Conservation (phyloP, 2,113 vertebrate genomes). For the Glareola pratincola region DNA sequence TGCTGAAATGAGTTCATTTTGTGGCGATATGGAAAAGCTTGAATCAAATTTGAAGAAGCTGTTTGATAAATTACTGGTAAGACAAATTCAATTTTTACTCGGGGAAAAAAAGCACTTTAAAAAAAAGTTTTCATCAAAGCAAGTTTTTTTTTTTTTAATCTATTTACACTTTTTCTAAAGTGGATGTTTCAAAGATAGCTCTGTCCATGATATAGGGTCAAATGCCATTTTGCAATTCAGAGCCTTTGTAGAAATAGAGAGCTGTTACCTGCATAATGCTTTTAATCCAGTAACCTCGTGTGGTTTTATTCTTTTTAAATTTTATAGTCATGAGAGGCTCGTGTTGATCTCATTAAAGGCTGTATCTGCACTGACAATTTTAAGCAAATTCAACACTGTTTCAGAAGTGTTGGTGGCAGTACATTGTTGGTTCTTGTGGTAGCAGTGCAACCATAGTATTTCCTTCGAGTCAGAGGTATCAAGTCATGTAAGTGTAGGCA, state of each 20-base stretch:
- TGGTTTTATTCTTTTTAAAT: not conserved
- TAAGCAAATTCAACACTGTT: not conserved
- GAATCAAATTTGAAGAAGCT: conserved; percentile 95
- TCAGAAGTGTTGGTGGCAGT: not conserved
- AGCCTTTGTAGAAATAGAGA: not conserved
- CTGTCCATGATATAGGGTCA: not conserved
- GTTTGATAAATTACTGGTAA: conserved; percentile 96
- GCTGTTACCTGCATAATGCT: not conserved
- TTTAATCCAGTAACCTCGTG: not conserved
- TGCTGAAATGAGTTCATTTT: conserved; percentile 98
- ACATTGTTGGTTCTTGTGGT: not conserved
- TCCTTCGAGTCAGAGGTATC: not conserved
- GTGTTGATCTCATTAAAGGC: not conserved
- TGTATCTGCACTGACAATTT: not conserved
- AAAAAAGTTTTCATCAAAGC: not conserved
- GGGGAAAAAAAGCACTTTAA: not conserved
- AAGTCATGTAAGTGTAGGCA: not conserved
- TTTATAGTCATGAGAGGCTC: not conserved
- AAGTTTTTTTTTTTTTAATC: not conserved
- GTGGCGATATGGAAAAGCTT: conserved; percentile 98
- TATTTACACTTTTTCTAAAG: not conserved
- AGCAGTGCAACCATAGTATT: not conserved
- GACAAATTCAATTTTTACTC: conserved; percentile 12
- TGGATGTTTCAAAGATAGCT: not conserved
- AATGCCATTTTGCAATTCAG: not conserved